Conservation (phyloP, 1,140 invertebrate species). For the Drosophila fuyamai region DNA sequence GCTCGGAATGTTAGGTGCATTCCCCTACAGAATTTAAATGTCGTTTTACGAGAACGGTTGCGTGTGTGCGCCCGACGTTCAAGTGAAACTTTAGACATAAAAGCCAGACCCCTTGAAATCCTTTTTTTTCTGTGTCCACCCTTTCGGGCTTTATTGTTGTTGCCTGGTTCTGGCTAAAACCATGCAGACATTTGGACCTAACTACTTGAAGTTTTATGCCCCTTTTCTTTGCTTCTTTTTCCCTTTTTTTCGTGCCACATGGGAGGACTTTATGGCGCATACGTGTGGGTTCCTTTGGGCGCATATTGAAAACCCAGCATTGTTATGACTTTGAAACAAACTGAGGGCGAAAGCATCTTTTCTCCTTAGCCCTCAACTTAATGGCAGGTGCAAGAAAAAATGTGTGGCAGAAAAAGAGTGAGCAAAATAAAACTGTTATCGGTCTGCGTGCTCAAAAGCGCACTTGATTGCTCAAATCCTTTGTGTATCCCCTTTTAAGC, state of each 20-base stretch:
- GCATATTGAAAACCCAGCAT: conserved; percentile 79
- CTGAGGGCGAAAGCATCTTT: conserved; percentile 26
- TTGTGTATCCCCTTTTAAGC: conserved; percentile 81
- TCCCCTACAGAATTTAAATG: conserved; percentile 43
- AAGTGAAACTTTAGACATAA: conserved; percentile 75
- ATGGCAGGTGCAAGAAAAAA: conserved; percentile 68
- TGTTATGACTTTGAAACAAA: conserved; percentile 74
- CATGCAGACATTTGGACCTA: conserved; percentile 70
- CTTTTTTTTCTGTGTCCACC: conserved; percentile 26
- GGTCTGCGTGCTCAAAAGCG: conserved; percentile 73
- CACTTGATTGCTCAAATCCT: conserved; percentile 82
- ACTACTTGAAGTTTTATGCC: conserved; percentile 77
- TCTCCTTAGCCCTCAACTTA: conserved; percentile 41
- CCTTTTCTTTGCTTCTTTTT: conserved; percentile 45
- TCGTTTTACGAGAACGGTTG: conserved; percentile 4
- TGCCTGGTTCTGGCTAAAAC: conserved; percentile 44
- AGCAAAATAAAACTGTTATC: conserved; percentile 57
- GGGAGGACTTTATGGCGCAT: conserved; percentile 64
- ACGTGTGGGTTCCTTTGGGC: conserved; percentile 54
- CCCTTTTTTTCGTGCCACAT: conserved; percentile 10
- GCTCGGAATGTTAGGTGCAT: conserved; percentile 18
- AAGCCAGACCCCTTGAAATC: conserved; percentile 42
- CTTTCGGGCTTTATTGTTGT: conserved; percentile 47
- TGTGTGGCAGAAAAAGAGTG: conserved; percentile 23
- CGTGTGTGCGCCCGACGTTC: conserved; percentile 17